Evolutionary conservation across 35 echinoderm and acorn worm species (phyloP).

Genomic region (Apostichopus japonicus): DNA sequence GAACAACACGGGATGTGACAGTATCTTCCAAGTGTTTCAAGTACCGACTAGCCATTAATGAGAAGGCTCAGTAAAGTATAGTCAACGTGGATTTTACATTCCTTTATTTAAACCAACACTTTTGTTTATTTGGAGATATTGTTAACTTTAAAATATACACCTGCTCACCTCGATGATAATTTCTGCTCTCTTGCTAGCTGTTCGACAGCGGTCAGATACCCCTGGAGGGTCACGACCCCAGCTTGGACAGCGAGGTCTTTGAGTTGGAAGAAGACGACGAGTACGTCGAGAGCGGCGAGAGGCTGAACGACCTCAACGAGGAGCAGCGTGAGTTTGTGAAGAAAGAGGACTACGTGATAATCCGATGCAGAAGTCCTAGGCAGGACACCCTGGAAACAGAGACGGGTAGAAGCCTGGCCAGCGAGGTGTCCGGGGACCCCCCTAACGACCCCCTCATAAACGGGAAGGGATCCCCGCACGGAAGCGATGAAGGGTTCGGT

Average conservation of each 20-base stretch:
- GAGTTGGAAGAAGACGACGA: constrained; percentile 87
- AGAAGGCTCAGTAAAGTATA: no score
- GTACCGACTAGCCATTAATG: no score
- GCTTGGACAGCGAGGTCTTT: constrained; percentile 95
- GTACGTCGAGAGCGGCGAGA: constrained; percentile 76
- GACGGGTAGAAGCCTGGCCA: constrained; percentile 76
- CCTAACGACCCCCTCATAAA: constrained; percentile 47
- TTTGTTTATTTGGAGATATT: no score
- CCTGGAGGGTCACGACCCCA: constrained; percentile 75
- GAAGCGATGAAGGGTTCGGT: constrained; percentile 89
- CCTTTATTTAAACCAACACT: no score
- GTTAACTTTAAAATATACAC: no score
- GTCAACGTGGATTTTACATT: no score
- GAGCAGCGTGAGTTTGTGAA: constrained; percentile 85
- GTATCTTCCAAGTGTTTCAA: no score
- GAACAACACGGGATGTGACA: no score
- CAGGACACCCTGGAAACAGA: constrained; percentile 85
- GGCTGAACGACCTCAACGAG: constrained; percentile 73
- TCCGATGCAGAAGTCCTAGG: constrained; percentile 73
- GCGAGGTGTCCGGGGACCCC: constrained; percentile 61
- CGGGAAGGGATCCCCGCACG: constrained; percentile 75
- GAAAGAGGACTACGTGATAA: constrained; percentile 89
- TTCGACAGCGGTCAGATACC: constrained; percentile 40
- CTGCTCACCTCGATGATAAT: no score
- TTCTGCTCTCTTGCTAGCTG: neutral